Evolutionary conservation across 2,113 vertebrate species (phyloP).

Genomic region (Daphoenositta chrysoptera): DNA sequence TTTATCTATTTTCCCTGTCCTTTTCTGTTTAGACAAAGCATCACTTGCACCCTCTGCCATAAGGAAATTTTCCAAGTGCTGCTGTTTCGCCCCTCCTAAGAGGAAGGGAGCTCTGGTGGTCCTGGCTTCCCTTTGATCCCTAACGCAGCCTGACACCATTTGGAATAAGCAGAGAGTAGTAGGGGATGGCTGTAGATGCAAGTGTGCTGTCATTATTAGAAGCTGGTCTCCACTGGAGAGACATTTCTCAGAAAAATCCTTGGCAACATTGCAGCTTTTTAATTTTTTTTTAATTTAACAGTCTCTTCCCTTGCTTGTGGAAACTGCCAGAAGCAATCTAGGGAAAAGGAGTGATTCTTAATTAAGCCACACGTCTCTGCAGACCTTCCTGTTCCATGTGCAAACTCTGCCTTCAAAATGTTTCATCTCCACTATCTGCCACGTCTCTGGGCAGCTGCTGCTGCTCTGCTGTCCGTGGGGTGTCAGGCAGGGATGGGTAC

Average conservation of each 20-base stretch:
- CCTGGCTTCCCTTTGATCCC: background rate
- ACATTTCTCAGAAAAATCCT: background rate
- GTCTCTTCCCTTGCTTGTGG: background rate
- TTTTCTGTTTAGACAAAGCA: background rate
- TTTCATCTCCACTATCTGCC: background rate
- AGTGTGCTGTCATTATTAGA: background rate
- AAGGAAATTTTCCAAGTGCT: background rate
- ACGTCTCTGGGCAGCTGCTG: background rate
- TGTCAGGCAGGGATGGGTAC: background rate
- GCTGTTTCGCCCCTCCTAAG: background rate
- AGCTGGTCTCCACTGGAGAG: background rate
- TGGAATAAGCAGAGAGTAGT: background rate
- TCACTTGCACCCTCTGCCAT: background rate
- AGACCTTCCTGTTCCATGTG: background rate
- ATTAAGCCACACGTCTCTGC: background rate
- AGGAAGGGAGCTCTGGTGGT: background rate
- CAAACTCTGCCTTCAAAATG: background rate
- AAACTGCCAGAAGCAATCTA: background rate
- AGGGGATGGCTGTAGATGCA: background rate
- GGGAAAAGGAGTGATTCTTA: background rate
- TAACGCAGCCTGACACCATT: background rate
- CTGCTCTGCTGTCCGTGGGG: background rate
- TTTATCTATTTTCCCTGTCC: background rate
- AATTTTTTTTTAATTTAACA: background rate
- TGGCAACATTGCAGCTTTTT: background rate